phyloP scores from a whole-genome alignment of 37 sponge, comb jelly and placozoan species.

The Beroe forskalii region DNA sequence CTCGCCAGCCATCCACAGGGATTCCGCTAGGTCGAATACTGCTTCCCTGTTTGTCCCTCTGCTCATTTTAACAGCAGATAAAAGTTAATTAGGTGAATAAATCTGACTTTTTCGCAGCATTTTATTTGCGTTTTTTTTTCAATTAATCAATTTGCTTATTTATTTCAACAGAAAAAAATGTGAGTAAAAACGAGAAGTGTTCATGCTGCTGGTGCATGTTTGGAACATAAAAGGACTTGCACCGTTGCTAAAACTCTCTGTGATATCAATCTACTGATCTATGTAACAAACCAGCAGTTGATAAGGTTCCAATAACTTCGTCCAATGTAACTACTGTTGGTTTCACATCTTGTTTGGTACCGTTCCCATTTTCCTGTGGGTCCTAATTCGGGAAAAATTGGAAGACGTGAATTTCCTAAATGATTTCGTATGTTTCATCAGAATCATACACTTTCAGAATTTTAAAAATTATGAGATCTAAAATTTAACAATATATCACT shows the following conservation, averaged over 20 bases:
- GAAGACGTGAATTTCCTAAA: no score
- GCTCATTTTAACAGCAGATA: constrained; percentile 30
- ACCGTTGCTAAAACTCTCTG: not conserved
- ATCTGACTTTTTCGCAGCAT: not conserved
- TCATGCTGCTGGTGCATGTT: not conserved
- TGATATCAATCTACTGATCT: no score
- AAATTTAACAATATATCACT: no score
- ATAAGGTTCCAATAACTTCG: constrained; percentile 8
- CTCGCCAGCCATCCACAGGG: constrained; percentile 49
- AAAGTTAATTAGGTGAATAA: not conserved
- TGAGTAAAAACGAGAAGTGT: no score
- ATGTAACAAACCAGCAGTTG: constrained; percentile 41
- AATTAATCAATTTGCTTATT: no score
- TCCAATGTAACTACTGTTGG: not conserved
- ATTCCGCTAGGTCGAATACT: constrained; percentile 47
- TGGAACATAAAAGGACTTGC: not conserved
- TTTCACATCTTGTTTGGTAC: not conserved
- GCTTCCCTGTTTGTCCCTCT: constrained; percentile 58
- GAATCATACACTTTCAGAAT: no score
- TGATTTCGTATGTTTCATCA: no score
- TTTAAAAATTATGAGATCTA: no score
- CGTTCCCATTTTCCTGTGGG: not conserved
- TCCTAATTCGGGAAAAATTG: no score
- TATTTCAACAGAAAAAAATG: no score
- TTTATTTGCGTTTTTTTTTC: not conserved